Percentiles rank a stretch among this genome's conserved stretches.
These are phyloP conservation scores for Uropetala carovei DNA, from an alignment of 2,888 invertebrate species.

Conservation along the genomic window DNA sequence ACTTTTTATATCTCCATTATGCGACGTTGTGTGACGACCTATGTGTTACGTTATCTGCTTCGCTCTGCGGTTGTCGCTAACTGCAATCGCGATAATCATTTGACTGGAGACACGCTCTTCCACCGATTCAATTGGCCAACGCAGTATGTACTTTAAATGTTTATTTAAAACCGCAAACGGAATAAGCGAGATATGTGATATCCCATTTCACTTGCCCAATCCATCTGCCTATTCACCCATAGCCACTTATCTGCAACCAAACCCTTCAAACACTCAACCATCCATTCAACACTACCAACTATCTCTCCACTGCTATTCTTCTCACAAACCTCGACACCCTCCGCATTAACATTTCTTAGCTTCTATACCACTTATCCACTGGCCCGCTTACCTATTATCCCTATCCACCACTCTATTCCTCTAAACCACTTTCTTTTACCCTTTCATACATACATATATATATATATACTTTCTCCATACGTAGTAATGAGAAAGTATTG, in stretches of 20 bases:
- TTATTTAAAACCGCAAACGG: slow-evolving; percentile 20
- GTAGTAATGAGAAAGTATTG: too few relatives aligned
- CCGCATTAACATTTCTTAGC: neutral
- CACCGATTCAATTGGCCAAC: neutral
- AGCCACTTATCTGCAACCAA: neutral
- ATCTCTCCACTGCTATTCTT: neutral
- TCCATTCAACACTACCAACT: neutral
- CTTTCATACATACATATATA: too few relatives aligned
- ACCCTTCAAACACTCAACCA: neutral
- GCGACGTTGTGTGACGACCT: neutral
- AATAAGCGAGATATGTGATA: neutral
- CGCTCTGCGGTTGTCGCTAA: slow-evolving; percentile 17
- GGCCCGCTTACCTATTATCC: neutral
- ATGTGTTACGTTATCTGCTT: neutral
- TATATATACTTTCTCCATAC: too few relatives aligned
- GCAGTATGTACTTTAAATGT: slow-evolving; percentile 12
- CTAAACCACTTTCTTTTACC: neutral
- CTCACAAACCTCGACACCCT: neutral
- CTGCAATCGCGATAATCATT: slow-evolving; percentile 5
- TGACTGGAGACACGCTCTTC: neutral
- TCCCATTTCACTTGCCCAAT: neutral
- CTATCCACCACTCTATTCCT: neutral
- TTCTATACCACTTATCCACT: neutral
- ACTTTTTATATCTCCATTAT: neutral
- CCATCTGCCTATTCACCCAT: neutral